phyloP scores from a whole-genome alignment of 2,888 invertebrate genomes.

The Clusia tigrina region DNA sequence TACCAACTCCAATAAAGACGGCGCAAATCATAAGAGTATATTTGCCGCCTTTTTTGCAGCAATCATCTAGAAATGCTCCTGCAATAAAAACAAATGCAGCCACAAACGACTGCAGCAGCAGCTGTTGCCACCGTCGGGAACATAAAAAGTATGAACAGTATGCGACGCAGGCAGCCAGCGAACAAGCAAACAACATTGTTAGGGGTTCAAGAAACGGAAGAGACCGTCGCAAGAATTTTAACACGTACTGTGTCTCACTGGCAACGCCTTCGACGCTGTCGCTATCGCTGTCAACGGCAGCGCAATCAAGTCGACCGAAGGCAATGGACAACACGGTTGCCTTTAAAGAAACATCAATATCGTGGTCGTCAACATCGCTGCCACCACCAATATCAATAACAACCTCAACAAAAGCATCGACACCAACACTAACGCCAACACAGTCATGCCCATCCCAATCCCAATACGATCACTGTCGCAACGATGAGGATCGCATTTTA shows the following conservation, averaged over 20 bases:
- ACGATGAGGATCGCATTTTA: conserved; percentile 9
- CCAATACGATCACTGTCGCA: neutral
- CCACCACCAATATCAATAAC: conserved; percentile 25
- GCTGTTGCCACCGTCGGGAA: conserved; percentile 40
- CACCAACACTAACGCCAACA: conserved; percentile 17
- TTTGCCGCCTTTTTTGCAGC: conserved; percentile 56
- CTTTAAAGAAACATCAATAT: no score
- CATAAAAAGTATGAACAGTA: conserved; percentile 52
- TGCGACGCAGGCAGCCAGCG: conserved; percentile 27
- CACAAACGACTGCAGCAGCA: conserved; percentile 22
- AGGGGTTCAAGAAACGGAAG: neutral
- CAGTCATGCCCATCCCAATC: neutral
- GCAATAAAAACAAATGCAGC: conserved; percentile 31
- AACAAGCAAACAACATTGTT: conserved; percentile 1
- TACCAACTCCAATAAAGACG: conserved; percentile 44
- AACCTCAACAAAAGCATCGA: conserved; percentile 6
- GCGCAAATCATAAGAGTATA: conserved; percentile 60
- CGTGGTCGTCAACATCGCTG: no score
- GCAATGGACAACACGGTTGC: no score
- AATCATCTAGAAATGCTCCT: conserved; percentile 56
- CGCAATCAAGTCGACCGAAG: no score
- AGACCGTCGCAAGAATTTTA: neutral
- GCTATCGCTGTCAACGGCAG: conserved; percentile 6
- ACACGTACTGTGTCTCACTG: neutral
- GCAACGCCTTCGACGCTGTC: conserved; percentile 11